Evolutionary conservation across 2,113 vertebrate species (phyloP).

Genomic region (Rhinoderma darwinii): DNA sequence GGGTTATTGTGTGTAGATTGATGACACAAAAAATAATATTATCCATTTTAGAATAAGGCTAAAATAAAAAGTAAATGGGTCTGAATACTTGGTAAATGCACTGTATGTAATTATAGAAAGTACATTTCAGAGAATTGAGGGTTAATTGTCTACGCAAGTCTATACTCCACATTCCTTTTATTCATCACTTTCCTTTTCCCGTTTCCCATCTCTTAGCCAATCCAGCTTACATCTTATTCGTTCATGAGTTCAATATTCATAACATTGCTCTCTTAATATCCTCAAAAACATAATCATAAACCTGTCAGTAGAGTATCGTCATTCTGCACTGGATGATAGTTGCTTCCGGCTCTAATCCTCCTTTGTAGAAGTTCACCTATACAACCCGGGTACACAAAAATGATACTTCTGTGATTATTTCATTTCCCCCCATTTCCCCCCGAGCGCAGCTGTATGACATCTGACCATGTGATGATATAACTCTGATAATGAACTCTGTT

Average conservation of each 20-base stretch:
- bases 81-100: too few relatives aligned
- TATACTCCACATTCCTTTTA: neutral
- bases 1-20: too few relatives aligned
- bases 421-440: neutral
- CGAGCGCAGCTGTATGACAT: neutral
- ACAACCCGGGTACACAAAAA: neutral
- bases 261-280: neutral
- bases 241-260: neutral
- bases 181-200: neutral
- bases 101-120: too few relatives aligned
- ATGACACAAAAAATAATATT: too few relatives aligned
- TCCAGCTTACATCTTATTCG: neutral
- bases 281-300: neutral
- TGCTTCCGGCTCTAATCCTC: neutral
- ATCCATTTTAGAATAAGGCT: too few relatives aligned
- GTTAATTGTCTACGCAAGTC: neutral
- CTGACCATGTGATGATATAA: neutral
- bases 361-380: neutral
- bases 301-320: neutral
- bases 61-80: too few relatives aligned
- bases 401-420: neutral
- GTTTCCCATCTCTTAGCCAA: neutral
- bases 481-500: neutral
- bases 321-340: neutral
- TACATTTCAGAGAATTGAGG: neutral